Conservation (phyloP, 35 echinoderm and acorn worm genomes). For the Stichopus chloronotus region DNA sequence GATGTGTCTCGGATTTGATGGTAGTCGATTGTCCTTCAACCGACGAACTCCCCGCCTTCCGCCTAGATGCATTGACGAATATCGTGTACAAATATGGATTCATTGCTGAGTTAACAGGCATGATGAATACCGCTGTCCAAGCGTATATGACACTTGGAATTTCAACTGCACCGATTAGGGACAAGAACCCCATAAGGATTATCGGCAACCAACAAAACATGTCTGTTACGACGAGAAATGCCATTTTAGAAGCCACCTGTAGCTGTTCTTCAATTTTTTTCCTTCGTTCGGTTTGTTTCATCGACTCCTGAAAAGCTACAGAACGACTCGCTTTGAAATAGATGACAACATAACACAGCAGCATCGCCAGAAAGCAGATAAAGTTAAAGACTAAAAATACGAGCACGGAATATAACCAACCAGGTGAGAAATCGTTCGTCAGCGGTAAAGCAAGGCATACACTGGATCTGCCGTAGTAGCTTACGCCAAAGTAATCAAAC, state of each 20-base stretch:
- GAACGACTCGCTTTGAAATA: constrained; percentile 61
- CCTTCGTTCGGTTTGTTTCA: not conserved
- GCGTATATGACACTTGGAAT: constrained; percentile 57
- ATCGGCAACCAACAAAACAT: constrained; percentile 68
- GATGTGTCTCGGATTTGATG: not conserved
- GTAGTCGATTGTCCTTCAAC: not conserved
- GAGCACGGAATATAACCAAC: constrained; percentile 75
- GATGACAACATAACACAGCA: constrained; percentile 68
- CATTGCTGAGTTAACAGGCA: constrained; percentile 70
- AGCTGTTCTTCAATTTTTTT: constrained; percentile 40
- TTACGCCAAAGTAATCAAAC: constrained; percentile 22
- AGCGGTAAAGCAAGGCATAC: constrained; percentile 73
- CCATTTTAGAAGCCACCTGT: constrained; percentile 73
- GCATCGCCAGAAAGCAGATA: constrained; percentile 66
- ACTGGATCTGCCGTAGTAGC: constrained; percentile 62
- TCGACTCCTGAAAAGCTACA: not conserved
- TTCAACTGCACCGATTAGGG: constrained; percentile 11
- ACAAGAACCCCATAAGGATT: constrained; percentile 61
- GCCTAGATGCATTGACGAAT: not conserved
- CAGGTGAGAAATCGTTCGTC: constrained; percentile 53
- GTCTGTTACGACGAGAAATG: constrained; percentile 52
- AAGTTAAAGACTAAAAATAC: constrained; percentile 76
- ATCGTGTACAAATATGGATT: constrained; percentile 77
- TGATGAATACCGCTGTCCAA: constrained; percentile 69
- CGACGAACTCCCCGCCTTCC: not conserved